These are phyloP conservation scores for Idris sp. DNA, from an alignment of 1,140 invertebrate genomes.

Conservation along the genomic window DNA sequence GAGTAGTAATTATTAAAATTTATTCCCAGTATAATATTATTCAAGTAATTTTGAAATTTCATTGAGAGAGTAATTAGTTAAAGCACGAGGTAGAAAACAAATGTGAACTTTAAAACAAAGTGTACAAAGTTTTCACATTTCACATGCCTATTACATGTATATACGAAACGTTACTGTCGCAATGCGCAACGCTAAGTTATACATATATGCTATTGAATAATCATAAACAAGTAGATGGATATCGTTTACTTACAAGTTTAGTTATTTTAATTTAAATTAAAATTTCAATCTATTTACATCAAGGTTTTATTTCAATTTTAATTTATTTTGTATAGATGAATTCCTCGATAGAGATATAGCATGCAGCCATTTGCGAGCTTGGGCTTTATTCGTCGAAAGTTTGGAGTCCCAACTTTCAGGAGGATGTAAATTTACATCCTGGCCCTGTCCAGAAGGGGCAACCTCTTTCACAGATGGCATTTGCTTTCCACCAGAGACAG, in stretches of 20 bases:
- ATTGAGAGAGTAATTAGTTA: too few species aligned
- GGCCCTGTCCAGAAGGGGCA: slow-evolving; percentile 75
- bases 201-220: background rate
- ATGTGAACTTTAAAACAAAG: too few species aligned
- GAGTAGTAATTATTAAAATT: too few species aligned
- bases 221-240: slow-evolving; percentile 1
- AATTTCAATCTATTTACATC: too few species aligned
- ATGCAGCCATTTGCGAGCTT: slow-evolving; percentile 86
- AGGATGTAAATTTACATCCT: slow-evolving; percentile 76
- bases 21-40: too few species aligned
- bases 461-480: slow-evolving; percentile 71
- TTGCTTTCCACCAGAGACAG: slow-evolving; percentile 75
- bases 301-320: too few species aligned
- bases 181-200: slow-evolving; percentile 28
- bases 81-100: too few species aligned
- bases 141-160: too few species aligned
- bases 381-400: slow-evolving; percentile 85
- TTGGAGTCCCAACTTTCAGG: slow-evolving; percentile 76
- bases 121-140: too few species aligned
- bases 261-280: too few species aligned
- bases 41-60: too few species aligned
- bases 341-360: slow-evolving; percentile 79
- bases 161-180: background rate
- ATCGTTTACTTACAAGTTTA: too few species aligned
- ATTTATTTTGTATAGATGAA: slow-evolving; percentile 66